Conservation (phyloP, 2,113 vertebrate species). For the Tricholaema leucomelas region DNA sequence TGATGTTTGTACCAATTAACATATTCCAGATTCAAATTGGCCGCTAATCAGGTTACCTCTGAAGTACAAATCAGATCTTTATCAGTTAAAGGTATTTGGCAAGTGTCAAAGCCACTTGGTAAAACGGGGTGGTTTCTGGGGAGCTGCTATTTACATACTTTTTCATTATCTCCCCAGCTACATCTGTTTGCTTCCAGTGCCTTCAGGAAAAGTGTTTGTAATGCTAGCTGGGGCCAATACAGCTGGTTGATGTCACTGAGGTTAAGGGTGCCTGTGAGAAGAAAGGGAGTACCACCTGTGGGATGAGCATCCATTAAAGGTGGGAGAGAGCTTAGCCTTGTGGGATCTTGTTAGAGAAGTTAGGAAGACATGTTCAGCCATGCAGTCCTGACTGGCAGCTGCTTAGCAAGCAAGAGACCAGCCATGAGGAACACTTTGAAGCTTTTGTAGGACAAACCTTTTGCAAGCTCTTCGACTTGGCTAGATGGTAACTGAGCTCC, state of each 20-base stretch:
- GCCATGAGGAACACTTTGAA: background rate
- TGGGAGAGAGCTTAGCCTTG: accelerated
- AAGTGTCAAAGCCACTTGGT: constrained; percentile 66
- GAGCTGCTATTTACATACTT: constrained; percentile 55
- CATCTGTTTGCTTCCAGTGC: constrained; percentile 61
- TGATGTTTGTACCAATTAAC: constrained; percentile 74
- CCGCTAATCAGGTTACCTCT: constrained; percentile 77
- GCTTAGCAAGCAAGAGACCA: background rate
- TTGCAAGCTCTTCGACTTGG: background rate
- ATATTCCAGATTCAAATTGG: constrained; percentile 66
- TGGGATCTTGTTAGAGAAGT: background rate
- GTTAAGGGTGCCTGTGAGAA: background rate
- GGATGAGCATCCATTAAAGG: background rate
- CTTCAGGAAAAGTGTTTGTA: constrained; percentile 52
- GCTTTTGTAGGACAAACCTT: background rate
- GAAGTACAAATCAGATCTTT: constrained; percentile 78
- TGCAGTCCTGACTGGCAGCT: accelerated
- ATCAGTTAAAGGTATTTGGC: constrained; percentile 54
- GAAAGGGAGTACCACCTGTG: background rate
- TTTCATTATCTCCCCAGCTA: constrained; percentile 28
- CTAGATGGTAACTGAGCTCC: background rate
- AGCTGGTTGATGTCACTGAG: constrained; percentile 29
- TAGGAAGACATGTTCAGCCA: background rate
- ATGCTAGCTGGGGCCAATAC: constrained; percentile 38
- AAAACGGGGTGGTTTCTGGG: constrained; percentile 22